A percentile compares a stretch with the other conserved stretches of the same genome.
phyloP scores from a whole-genome alignment of 1,140 invertebrate genomes.

The Olivierus martensii region DNA sequence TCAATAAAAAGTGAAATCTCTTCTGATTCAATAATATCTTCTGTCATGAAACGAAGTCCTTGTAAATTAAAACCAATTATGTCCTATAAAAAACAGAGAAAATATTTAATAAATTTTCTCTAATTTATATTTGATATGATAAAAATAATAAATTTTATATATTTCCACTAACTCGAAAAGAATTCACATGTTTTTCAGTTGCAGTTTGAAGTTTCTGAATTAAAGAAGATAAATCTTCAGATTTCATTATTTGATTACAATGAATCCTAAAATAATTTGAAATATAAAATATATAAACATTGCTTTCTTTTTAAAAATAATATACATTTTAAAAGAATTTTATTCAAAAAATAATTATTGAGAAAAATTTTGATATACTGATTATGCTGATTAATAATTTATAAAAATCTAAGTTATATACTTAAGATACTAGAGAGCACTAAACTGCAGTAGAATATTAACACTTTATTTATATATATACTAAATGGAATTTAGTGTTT shows the following conservation, averaged over 20 bases:
- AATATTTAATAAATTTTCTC: not conserved
- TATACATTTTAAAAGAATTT: too few species aligned
- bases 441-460: too few species aligned
- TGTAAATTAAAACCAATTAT: constrained; percentile 74
- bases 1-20: constrained; percentile 69
- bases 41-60: constrained; percentile 59
- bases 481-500: too few species aligned
- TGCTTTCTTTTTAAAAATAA: too few species aligned
- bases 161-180: not conserved
- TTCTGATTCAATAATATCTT: constrained; percentile 61
- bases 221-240: not conserved
- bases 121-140: not conserved
- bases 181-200: not conserved
- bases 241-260: constrained; percentile 1
- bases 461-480: too few species aligned
- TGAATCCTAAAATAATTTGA: constrained; percentile 4
- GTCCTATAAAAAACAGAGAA: constrained; percentile 44
- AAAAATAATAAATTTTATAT: not conserved
- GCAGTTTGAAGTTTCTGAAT: not conserved
- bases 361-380: too few species aligned
- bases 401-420: too few species aligned
- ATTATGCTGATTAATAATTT: too few species aligned
- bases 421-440: too few species aligned
- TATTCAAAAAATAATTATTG: too few species aligned
- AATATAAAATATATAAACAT: not conserved